Base-by-base conservation (phyloP, 2,113 vertebrate genomes). In the Myrmecobius fasciatus region DNA sequence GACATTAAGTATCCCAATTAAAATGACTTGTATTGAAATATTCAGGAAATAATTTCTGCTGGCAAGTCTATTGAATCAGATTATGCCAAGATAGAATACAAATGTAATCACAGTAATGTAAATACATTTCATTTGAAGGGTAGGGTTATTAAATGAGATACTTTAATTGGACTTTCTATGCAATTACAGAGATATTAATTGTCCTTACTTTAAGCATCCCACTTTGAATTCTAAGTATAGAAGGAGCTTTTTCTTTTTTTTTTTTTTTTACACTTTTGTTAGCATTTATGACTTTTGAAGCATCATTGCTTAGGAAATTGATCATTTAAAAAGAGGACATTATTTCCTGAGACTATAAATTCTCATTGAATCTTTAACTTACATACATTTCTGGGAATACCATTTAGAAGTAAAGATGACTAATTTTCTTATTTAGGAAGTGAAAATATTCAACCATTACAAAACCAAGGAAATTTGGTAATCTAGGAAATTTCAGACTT, bases 361-460 rank as follows among this genome's bases (percentile, higher is more conserved):
- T 95, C 22, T 48, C 3, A 92, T 89, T 96, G 47, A 47, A 89
- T 94, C 5, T 91, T 94, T 48, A 92, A 1, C 53, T 96, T 60
- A n/a, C 89, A 92, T 53, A 22, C 36, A 94, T 94, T 92, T 89
- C 22, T 89, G 91, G 11, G 49, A 89, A 36, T 94, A 93, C 0
- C 48, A 83, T 89, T 95, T 94, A 46, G 52, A 92, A 92, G 26
- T 60, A 25, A n/a, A 22, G n/a, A 28, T 83, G 22, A 25, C 36
- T 83, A 43, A 49, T 75, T 93, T 48, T 93, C 75, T 88, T 36
- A 8, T 43, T 83, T 83, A 43, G n/a, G 43, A 9, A 10, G 1
- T 31, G 48, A 95, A 92, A 95, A 36, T n/a, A 83, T 49, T 83
- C 92, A 53, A 90, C 83, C 90, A 93, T 26, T 90, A 91, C 94